phyloP scores from a whole-genome alignment of 2,888 invertebrate genomes.

The Eupithecia dodoneata region DNA sequence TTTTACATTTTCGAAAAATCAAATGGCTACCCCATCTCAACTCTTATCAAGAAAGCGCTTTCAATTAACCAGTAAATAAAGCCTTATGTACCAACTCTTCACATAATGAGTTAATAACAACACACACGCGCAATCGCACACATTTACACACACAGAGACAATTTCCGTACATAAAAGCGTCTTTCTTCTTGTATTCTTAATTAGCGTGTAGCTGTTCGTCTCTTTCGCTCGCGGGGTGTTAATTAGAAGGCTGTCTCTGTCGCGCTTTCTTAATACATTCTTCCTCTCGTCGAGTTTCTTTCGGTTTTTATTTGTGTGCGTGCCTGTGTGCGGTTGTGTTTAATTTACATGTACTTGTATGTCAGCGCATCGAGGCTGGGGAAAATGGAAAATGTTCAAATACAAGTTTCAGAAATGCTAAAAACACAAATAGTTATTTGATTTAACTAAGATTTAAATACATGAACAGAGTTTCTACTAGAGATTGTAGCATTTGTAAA shows the following conservation, averaged over 20 bases:
- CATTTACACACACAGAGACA: slow-evolving; percentile 54
- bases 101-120: slow-evolving; percentile 83
- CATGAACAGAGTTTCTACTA: no score
- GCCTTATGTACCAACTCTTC: slow-evolving; percentile 81
- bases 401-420: neutral
- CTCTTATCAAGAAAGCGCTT: slow-evolving; percentile 79
- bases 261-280: slow-evolving; percentile 85
- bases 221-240: slow-evolving; percentile 74
- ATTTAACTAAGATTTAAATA: no score
- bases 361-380: slow-evolving; percentile 71
- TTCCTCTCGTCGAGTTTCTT: slow-evolving; percentile 84
- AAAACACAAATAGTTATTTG: no score
- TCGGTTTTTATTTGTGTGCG: slow-evolving; percentile 84
- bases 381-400: slow-evolving; percentile 45
- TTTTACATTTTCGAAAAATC: slow-evolving; percentile 31
- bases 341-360: slow-evolving; percentile 85
- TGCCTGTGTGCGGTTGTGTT: slow-evolving; percentile 83
- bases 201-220: slow-evolving; percentile 83
- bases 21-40: slow-evolving; percentile 53
- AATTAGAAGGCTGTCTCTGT: slow-evolving; percentile 81
- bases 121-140: slow-evolving; percentile 67
- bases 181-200: slow-evolving; percentile 89
- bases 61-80: slow-evolving; percentile 82
- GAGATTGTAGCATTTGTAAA: no score
- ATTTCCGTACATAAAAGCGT: slow-evolving; percentile 81